Evolutionary conservation across 2,888 invertebrate species (phyloP), one percentile per base, ranked within the genome.

Genomic region (Platycnemis pennipes): DNA sequence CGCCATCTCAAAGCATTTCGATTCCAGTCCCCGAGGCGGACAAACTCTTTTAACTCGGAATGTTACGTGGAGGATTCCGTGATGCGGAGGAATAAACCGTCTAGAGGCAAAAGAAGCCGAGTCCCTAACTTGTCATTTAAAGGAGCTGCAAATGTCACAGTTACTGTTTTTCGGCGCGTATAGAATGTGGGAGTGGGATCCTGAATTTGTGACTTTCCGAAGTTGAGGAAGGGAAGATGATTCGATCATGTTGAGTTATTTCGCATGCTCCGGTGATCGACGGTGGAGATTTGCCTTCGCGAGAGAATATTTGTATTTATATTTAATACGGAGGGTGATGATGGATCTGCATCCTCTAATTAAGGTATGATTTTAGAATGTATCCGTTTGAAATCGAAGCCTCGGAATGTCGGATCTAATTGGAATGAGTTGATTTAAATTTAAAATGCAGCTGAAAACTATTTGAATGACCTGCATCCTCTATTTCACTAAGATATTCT

Each of bases 1-100:
- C 37, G 53, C 37, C 53, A n/a, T 42, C 53, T 37, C 88, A 88
- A 49, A 49, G 31, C 53, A 37, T 37, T 45, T 49, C 53, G 53
- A 89, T 77, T 37, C 77, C 77, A 77, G 77, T 37, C 77, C 77
- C 77, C 77, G 77, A 77, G 77, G 77, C 77, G 77, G 77, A 77
- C 77, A 77, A 77, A 77, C 77, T 77, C 77, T 77, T 77, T 77
- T 77, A 77, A 77, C 77, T 37, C 37, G 11, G 77, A 77, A 77
- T 77, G 77, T 77, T 77, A 77, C 77, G 77, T 77, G 77, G 77
- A 77, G 77, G 77, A 77, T 77, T 77, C 37, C 77, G 77, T 37
- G 37, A 77, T 77, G 77, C 77, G 77, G 37, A 77, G 77, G 77
- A 77, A 37, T 77, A 77, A 77, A 77, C 77, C 77, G 77, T 77